Percentiles rank a stretch among this genome's conserved stretches.
Evolutionary conservation across 1,140 invertebrate species (phyloP).

Genomic region (Drosophila watanabei): DNA sequence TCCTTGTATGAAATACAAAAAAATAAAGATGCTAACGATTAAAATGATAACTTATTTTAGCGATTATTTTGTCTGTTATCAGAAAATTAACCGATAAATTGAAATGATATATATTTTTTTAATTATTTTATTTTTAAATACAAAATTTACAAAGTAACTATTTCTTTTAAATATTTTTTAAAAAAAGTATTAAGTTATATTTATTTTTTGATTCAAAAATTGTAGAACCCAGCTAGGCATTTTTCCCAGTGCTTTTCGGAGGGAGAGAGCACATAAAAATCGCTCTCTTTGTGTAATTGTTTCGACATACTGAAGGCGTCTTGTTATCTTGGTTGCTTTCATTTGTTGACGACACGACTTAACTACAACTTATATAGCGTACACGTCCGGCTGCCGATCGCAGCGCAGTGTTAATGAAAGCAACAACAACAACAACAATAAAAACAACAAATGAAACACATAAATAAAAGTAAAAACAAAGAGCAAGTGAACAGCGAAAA

Average conservation of each 20-base stretch:
- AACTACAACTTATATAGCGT: conserved; percentile 36
- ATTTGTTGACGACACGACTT: conserved; percentile 50
- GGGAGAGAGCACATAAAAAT: not conserved
- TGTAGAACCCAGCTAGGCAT: not conserved
- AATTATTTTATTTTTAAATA: no score
- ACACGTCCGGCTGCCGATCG: conserved; percentile 16
- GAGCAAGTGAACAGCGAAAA: not conserved
- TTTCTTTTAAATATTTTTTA: not conserved
- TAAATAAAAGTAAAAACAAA: conserved; percentile 16
- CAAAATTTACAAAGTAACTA: no score
- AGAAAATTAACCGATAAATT: no score
- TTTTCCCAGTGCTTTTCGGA: not conserved
- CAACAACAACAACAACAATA: conserved; percentile 15
- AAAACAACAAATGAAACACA: conserved; percentile 4
- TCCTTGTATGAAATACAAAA: no score
- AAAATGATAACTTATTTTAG: no score
- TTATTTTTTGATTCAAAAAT: not conserved
- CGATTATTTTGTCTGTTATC: no score
- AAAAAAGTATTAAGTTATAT: not conserved
- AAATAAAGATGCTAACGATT: no score
- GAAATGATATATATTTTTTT: no score
- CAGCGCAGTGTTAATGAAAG: conserved; percentile 26
- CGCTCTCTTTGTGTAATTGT: conserved; percentile 48
- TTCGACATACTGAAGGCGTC: conserved; percentile 41
- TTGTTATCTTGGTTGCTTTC: conserved; percentile 43